Conservation (phyloP, 2,797 vertebrate genomes). For the Triplophysa yarkandensis region DNA sequence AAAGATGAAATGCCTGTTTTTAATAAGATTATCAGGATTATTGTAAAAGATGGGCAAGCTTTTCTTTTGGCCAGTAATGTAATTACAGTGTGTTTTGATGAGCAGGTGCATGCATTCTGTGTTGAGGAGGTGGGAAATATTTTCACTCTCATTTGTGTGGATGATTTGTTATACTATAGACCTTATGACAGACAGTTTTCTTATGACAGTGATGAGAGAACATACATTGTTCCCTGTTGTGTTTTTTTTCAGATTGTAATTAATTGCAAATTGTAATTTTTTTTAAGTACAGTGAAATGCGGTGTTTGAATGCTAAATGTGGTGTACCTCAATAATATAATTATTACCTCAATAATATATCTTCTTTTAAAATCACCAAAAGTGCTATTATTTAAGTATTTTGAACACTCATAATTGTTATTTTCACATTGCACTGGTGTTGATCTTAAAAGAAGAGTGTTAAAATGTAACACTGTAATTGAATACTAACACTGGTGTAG, state of each 20-base stretch:
- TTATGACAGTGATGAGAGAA: background rate
- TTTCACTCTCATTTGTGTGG: conserved; percentile 9
- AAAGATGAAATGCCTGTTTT: conserved; percentile 31
- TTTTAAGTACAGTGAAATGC: background rate
- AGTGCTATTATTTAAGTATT: background rate
- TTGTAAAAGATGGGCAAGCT: conserved; percentile 1
- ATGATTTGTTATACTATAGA: conserved; percentile 1
- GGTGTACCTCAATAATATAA: background rate
- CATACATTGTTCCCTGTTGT: background rate
- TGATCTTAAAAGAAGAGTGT: background rate
- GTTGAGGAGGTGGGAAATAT: background rate
- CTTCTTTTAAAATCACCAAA: background rate
- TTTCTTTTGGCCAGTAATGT: conserved; percentile 3
- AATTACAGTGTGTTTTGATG: conserved; percentile 13
- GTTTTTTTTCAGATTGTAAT: background rate
- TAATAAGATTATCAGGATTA: conserved; percentile 6
- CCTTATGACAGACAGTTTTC: conserved; percentile 1
- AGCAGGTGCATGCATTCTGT: conserved; percentile 12
- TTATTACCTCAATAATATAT: background rate
- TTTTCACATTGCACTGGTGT: conserved; percentile 2
- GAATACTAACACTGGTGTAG: background rate
- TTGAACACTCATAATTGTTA: background rate
- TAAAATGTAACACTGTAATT: background rate
- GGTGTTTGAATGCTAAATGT: background rate
- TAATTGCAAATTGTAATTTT: background rate